These are phyloP conservation scores for Dallia pectoralis DNA, from an alignment of 2,797 vertebrate genomes.

Conservation along the genomic window DNA sequence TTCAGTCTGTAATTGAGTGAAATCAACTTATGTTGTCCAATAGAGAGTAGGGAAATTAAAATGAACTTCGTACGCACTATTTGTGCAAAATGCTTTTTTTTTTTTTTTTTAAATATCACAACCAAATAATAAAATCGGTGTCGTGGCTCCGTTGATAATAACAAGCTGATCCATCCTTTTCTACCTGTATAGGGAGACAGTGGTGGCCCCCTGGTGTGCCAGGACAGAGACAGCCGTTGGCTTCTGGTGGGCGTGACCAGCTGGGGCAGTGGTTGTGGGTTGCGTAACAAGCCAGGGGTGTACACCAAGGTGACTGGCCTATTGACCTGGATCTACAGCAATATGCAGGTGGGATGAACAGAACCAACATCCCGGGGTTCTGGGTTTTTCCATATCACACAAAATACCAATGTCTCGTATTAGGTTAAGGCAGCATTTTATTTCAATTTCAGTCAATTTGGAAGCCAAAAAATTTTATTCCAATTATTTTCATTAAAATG, in stretches of 20 bases:
- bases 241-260: conserved; percentile 88
- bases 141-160: too few species aligned
- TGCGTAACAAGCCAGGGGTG: conserved; percentile 82
- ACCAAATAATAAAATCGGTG: too few species aligned
- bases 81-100: too few species aligned
- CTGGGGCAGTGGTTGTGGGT: conserved; percentile 88
- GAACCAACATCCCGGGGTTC: not conserved
- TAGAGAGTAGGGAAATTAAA: too few species aligned
- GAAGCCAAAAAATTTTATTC: too few species aligned
- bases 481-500: too few species aligned
- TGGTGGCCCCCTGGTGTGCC: conserved; percentile 89
- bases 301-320: conserved; percentile 82
- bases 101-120: too few species aligned
- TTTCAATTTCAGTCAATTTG: too few species aligned
- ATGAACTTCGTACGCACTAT: too few species aligned
- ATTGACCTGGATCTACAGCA: conserved; percentile 85
- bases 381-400: not conserved
- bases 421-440: too few species aligned
- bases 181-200: conserved; percentile 87
- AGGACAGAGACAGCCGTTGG: conserved; percentile 66
- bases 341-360: conserved; percentile 80
- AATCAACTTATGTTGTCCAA: too few species aligned
- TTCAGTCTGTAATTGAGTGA: too few species aligned
- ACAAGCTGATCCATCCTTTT: not conserved
- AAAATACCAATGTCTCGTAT: not conserved